Percentiles rank a stretch among this genome's conserved stretches.
These are phyloP conservation scores for Pseudorhiza aurosa DNA, from an alignment of 30 jellyfish, hydroid and myxozoan genomes.

Conservation along the genomic window DNA sequence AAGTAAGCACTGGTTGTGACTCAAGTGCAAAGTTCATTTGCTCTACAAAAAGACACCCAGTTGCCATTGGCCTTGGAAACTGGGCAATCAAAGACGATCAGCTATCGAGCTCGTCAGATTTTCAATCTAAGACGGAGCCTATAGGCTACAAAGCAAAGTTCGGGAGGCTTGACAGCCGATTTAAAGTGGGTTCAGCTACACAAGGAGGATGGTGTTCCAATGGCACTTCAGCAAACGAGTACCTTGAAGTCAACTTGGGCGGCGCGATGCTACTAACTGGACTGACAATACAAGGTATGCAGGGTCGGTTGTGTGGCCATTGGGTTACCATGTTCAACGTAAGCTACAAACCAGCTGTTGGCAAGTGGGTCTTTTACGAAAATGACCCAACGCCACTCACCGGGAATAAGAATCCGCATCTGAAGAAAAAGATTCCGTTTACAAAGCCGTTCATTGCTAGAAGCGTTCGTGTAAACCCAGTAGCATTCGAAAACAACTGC, in stretches of 20 bases:
- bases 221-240: slow-evolving; percentile 14
- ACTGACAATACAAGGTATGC: slow-evolving; percentile 54
- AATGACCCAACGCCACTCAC: neutral
- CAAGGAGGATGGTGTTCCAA: slow-evolving; percentile 85
- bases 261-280: slow-evolving; percentile 31
- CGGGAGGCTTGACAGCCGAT: slow-evolving; percentile 22
- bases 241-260: slow-evolving; percentile 35
- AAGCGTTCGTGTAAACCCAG: slow-evolving; percentile 60
- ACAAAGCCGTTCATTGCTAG: slow-evolving; percentile 12
- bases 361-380: slow-evolving; percentile 20
- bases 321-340: slow-evolving; percentile 52
- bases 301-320: slow-evolving; percentile 28
- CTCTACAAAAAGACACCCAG: neutral
- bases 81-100: slow-evolving; percentile 25
- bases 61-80: slow-evolving; percentile 30
- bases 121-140: slow-evolving; percentile 20
- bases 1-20: neutral
- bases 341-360: neutral
- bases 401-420: slow-evolving; percentile 11
- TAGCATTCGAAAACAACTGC: slow-evolving; percentile 20
- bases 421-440: neutral
- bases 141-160: slow-evolving; percentile 28
- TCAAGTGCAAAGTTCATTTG: slow-evolving; percentile 6
- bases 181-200: slow-evolving; percentile 18
- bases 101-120: slow-evolving; percentile 50